These are phyloP conservation scores for Semicossyphus pulcher DNA, from an alignment of 2,113 vertebrate genomes.

Conservation along the genomic window DNA sequence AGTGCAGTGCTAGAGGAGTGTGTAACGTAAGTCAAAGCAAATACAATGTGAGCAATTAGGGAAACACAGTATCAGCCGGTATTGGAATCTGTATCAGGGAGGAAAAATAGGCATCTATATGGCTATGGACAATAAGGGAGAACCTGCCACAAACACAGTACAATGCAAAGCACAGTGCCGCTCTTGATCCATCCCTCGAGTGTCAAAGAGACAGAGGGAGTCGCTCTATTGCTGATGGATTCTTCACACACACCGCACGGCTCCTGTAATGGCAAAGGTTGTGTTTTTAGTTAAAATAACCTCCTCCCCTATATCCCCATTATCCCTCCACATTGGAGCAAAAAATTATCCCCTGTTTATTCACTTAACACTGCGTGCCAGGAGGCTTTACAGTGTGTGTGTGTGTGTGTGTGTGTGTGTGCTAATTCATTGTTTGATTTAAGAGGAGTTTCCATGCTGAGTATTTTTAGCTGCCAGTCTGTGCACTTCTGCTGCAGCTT, in stretches of 20 bases:
- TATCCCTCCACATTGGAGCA: conserved; percentile 57
- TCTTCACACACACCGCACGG: conserved; percentile 20
- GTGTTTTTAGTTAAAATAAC: conserved; percentile 68
- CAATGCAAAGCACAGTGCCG: too few relatives aligned
- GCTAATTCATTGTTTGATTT: conserved; percentile 68
- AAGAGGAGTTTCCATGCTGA: conserved; percentile 54
- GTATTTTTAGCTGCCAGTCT: conserved; percentile 64
- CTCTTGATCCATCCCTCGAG: too few relatives aligned
- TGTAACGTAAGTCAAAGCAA: too few relatives aligned
- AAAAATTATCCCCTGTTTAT: conserved; percentile 61
- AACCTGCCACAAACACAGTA: too few relatives aligned
- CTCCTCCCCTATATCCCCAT: conserved; percentile 43
- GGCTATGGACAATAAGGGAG: too few relatives aligned
- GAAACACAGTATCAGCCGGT: too few relatives aligned
- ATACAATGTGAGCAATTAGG: too few relatives aligned
- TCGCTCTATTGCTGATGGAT: conserved; percentile 18
- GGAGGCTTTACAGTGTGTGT: conserved; percentile 17
- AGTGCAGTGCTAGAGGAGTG: too few relatives aligned
- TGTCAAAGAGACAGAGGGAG: neutral
- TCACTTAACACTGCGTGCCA: conserved; percentile 61
- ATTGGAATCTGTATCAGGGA: too few relatives aligned
- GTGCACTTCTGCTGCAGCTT: conserved; percentile 36
- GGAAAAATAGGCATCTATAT: too few relatives aligned
- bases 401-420: conserved; percentile 3
- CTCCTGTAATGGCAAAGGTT: conserved; percentile 60